Evolutionary conservation across 2,797 vertebrate genomes (phyloP), one percentile per base, ranked within the genome.

Genomic region (Phataginus tricuspis): DNA sequence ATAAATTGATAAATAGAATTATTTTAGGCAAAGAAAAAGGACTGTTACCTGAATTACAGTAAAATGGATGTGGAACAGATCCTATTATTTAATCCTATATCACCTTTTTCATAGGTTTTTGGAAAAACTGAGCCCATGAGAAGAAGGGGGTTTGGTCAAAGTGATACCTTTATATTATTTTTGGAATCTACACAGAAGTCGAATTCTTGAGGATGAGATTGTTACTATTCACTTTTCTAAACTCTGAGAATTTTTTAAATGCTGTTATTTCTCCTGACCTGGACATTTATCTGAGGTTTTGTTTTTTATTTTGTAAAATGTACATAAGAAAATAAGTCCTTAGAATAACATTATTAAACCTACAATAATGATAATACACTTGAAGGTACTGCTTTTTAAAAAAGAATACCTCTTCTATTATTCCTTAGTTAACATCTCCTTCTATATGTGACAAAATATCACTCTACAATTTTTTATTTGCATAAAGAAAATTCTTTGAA

Each of bases 261-360:
- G 14, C 1, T 87, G 91, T 87, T 85, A 55, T 88, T 75, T 78
- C 21, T 92, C 91, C 57, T 89, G 51, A 77, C 53, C 92, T 92
- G 15, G 12, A 51, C 2, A 72, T 45, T 72, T 72, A 55, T 49
- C 27, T 53, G 7, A 82, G 29, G 7, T 51, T 84, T 91, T 72
- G 4, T 53, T 49, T 59, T 85, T 92, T 66, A 75, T 74, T 90
- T 94, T 92, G 2, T n/a, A 66, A 82, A 92, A 55, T 69, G 2
- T 49, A 59, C 1, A 63, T 63, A 82, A 31, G 42, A 39, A 79
- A 84, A 66, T 39, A 75, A 45, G 91, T 53, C 11, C 31, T 86
- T 74, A 15, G 11, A 69, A 66, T 72, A 63, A 77, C 29, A 63
- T 16, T 72, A 55, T 71, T 88, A 82, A 91, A 59, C 12, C 42